Evolutionary conservation across 2,113 vertebrate species (phyloP).

Genomic region (Cinclus mexicanus): DNA sequence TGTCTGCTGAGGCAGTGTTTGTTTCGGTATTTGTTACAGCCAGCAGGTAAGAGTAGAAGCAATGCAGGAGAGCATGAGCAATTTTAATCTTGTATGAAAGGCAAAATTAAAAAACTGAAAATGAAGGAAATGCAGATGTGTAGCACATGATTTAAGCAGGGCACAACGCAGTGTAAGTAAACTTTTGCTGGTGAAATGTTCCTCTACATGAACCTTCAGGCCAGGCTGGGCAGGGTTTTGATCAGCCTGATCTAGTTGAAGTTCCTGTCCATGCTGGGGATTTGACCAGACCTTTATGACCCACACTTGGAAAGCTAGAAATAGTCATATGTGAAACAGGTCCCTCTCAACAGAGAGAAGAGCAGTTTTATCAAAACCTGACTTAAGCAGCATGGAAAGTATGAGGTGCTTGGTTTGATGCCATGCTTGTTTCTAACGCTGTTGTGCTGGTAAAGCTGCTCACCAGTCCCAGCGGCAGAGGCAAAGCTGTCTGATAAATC

Average conservation of each 20-base stretch:
- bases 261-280: not conserved
- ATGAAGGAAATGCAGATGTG: not conserved
- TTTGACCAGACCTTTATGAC: not conserved
- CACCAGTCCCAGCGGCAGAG: not conserved
- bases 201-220: not conserved
- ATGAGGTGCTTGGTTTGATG: accelerated
- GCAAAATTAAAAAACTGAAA: not conserved
- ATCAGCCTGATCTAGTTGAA: not conserved
- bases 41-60: not conserved
- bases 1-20: not conserved
- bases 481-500: not conserved
- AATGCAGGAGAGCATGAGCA: not conserved
- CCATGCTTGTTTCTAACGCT: not conserved
- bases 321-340: not conserved
- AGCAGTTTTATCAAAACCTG: not conserved
- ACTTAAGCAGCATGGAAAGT: not conserved
- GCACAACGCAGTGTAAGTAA: not conserved
- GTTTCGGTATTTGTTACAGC: not conserved
- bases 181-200: not conserved
- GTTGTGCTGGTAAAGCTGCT: not conserved
- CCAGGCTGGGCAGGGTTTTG: not conserved
- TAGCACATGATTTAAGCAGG: not conserved
- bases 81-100: not conserved
- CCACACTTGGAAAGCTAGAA: not conserved
- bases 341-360: not conserved